Evolutionary conservation across 92 coral and sea anemone genomes (phyloP), one percentile per base, ranked within the genome.

Genomic region (Anthopleura xanthogrammica): DNA sequence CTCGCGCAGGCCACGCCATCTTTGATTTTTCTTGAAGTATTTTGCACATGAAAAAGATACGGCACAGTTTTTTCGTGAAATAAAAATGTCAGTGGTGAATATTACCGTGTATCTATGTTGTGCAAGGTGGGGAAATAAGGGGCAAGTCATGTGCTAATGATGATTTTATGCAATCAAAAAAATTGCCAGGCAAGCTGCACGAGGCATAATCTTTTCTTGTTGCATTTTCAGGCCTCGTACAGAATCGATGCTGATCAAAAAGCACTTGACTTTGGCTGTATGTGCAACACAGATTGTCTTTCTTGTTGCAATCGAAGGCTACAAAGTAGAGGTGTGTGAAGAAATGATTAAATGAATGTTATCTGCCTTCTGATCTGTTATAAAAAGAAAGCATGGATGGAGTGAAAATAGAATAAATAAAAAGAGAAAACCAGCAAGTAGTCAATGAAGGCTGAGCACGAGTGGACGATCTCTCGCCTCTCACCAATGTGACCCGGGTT

Each of bases 211-310:
- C 62, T n/a, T 24, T 77, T 29, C 36, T 29, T 23, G 70, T 1
- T 83, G 72, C 11, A 60, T 9, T 80, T 68, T 0, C 88, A 94
- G 98, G 77, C 95, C 95, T 17, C 85, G 90, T 29, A 89, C 98
- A 12, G 95, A 94, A 77, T 85, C 98, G 24, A 89, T 91, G 77
- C 58, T 88, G 17, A 88, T 94, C 56, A 94, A 94, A 75, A 92
- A 94, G 43, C 91, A 94, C 55, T 57, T 94, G 77, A 92, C 93
- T 3, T 22, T 89, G 3, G 91, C 95, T 13, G 87, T 94, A 52
- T 90, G 91, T 9, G 65, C 89, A 52, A 92, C 98, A 9, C 98
- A 94, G 83, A 62, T 88, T 3, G 82, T 89, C 40, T 80, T 94
- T 9, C 90, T 94, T 3, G 16, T 89, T 39, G 91, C 91, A 42